Conservation (phyloP, 2,113 vertebrate genomes). For the Corythoichthys haematopterus region DNA sequence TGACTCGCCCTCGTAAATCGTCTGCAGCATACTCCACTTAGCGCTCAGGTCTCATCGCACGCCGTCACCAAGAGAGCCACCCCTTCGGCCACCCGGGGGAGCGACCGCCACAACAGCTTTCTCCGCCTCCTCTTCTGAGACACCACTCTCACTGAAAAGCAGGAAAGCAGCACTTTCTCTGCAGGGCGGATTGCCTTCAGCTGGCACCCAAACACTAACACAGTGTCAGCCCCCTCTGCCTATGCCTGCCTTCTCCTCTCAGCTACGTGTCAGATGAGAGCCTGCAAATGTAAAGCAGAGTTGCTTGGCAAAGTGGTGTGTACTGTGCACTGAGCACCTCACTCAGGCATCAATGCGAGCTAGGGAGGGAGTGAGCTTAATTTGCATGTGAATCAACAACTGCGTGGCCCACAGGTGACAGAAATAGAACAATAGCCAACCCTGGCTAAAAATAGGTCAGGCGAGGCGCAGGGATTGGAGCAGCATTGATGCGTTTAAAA, state of each 20-base stretch:
- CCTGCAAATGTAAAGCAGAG: slow-evolving; percentile 37
- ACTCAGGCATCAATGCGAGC: slow-evolving; percentile 44
- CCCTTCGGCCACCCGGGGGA: slow-evolving; percentile 68
- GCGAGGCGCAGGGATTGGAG: slow-evolving; percentile 93
- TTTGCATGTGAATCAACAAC: slow-evolving; percentile 99
- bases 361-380: slow-evolving; percentile 73
- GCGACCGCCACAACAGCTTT: slow-evolving; percentile 56
- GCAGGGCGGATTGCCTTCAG: slow-evolving; percentile 29
- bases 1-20: slow-evolving; percentile 98
- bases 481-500: slow-evolving; percentile 99
- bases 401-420: slow-evolving; percentile 92
- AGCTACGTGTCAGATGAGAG: slow-evolving; percentile 33
- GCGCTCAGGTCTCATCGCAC: slow-evolving; percentile 82
- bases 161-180: slow-evolving; percentile 29
- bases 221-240: slow-evolving; percentile 29
- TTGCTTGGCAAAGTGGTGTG: slow-evolving; percentile 62
- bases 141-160: slow-evolving; percentile 37
- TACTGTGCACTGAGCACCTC: slow-evolving; percentile 48
- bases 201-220: slow-evolving; percentile 45
- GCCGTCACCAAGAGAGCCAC: slow-evolving; percentile 73
- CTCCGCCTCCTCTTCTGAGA: slow-evolving; percentile 71
- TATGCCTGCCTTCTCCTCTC: slow-evolving; percentile 27
- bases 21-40: slow-evolving; percentile 98
- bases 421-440: slow-evolving; percentile 99
- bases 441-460: slow-evolving; percentile 99